phyloP scores from a whole-genome alignment of 2,797 vertebrate genomes.

The Poecile montanus region DNA sequence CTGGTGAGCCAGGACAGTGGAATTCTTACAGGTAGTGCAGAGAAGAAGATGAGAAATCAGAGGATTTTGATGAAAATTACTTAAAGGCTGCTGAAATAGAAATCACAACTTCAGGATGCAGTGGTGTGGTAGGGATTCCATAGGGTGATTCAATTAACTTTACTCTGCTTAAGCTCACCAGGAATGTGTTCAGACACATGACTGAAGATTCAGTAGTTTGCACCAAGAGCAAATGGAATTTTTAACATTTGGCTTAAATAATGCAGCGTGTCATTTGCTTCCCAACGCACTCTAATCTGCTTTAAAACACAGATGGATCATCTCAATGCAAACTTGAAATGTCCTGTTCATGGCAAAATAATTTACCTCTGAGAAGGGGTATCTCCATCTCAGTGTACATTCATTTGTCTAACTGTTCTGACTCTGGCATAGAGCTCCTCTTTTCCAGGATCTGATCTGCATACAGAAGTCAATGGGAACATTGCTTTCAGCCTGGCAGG shows the following conservation, averaged over 20 bases:
- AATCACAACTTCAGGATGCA: neutral
- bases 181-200: neutral
- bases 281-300: neutral
- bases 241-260: slow-evolving; percentile 33
- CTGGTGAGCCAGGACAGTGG: neutral
- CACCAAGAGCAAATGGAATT: slow-evolving; percentile 17
- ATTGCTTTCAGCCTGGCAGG: slow-evolving; percentile 20
- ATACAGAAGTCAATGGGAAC: slow-evolving; percentile 23
- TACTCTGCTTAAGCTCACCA: neutral
- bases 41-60: neutral
- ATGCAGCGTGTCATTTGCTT: neutral
- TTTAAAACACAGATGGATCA: neutral
- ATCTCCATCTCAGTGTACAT: neutral
- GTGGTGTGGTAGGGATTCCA: neutral
- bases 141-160: neutral
- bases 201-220: neutral
- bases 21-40: neutral
- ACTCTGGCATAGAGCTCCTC: neutral
- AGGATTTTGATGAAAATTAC: neutral
- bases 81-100: neutral
- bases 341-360: neutral
- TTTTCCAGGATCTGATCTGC: slow-evolving; percentile 22
- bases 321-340: neutral
- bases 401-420: neutral
- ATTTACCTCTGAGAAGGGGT: neutral